A percentile compares a stretch with the other conserved stretches of the same genome.
These are phyloP conservation scores for Gymnocephalus cernua DNA, from an alignment of 2,113 vertebrate species.

Conservation along the genomic window DNA sequence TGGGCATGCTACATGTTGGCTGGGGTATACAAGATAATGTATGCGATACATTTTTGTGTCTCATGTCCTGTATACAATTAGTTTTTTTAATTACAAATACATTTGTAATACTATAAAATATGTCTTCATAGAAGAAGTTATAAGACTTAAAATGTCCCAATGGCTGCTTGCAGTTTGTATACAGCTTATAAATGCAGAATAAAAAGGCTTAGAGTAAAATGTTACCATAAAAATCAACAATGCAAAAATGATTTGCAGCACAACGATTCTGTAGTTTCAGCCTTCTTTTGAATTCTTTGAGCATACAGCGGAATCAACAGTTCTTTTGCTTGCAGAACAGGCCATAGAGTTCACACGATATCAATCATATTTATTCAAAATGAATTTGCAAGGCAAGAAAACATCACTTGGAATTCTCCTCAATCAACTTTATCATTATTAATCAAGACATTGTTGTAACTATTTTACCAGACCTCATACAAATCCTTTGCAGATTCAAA, in stretches of 20 bases:
- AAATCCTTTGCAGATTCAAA: background rate
- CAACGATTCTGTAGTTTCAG: background rate
- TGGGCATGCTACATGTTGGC: background rate
- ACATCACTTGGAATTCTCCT: background rate
- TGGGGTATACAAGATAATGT: background rate
- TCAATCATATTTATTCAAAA: background rate
- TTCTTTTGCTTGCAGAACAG: background rate
- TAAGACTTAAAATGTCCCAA: background rate
- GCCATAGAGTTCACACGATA: background rate
- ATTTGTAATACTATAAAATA: background rate
- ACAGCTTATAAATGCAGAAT: background rate
- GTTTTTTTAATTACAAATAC: no score
- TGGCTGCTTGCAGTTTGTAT: background rate
- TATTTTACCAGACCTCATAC: background rate
- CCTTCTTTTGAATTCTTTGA: background rate
- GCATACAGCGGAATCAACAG: background rate
- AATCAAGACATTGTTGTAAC: background rate
- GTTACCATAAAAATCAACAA: background rate
- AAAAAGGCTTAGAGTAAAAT: background rate
- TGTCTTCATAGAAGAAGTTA: background rate
- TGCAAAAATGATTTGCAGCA: background rate
- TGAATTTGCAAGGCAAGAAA: background rate
- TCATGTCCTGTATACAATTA: background rate
- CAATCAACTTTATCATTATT: background rate
- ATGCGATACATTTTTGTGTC: background rate